These are phyloP conservation scores for Ceratothoa steindachneri DNA, from an alignment of 2,888 invertebrate species.

Conservation along the genomic window DNA sequence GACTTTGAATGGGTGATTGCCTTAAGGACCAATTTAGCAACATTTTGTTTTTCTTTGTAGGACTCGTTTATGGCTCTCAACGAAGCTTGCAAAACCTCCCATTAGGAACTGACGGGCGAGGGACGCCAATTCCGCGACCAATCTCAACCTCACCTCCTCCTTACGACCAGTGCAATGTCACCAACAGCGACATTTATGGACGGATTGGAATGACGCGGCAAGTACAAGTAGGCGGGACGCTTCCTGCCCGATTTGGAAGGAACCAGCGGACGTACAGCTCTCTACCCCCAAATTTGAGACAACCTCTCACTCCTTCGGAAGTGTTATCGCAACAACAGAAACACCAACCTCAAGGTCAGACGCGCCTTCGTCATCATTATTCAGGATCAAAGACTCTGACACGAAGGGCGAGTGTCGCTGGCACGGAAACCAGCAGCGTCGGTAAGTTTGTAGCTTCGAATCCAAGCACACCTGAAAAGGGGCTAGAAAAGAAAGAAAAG, in stretches of 20 bases:
- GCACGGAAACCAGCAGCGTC: slow-evolving; percentile 19
- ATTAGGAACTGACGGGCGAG: slow-evolving; percentile 15
- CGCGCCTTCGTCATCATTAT: slow-evolving; percentile 23
- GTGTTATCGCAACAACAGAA: slow-evolving; percentile 20
- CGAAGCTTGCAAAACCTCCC: slow-evolving; percentile 45
- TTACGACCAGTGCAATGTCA: slow-evolving; percentile 32
- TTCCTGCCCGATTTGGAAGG: slow-evolving; percentile 43
- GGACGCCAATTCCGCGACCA: slow-evolving; percentile 25
- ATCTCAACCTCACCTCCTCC: slow-evolving; percentile 42
- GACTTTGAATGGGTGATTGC: no score
- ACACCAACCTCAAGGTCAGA: slow-evolving; percentile 15
- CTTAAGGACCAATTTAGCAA: no score
- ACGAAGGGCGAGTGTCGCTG: slow-evolving; percentile 41
- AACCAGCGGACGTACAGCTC: slow-evolving; percentile 40
- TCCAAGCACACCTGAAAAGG: slow-evolving; percentile 44
- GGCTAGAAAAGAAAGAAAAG: slow-evolving; percentile 42
- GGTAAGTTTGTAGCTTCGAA: slow-evolving; percentile 32
- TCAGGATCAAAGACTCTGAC: slow-evolving; percentile 4
- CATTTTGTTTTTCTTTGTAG: slow-evolving; percentile 24
- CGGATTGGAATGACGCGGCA: slow-evolving; percentile 47
- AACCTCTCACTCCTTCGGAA: slow-evolving; percentile 20
- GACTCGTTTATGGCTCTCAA: slow-evolving; percentile 43
- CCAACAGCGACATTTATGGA: slow-evolving; percentile 45
- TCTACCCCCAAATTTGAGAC: slow-evolving; percentile 35
- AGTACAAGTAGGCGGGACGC: slow-evolving; percentile 40